These are phyloP conservation scores for Phrixothrix hirtus DNA, from an alignment of 2,888 invertebrate species.

Conservation along the genomic window DNA sequence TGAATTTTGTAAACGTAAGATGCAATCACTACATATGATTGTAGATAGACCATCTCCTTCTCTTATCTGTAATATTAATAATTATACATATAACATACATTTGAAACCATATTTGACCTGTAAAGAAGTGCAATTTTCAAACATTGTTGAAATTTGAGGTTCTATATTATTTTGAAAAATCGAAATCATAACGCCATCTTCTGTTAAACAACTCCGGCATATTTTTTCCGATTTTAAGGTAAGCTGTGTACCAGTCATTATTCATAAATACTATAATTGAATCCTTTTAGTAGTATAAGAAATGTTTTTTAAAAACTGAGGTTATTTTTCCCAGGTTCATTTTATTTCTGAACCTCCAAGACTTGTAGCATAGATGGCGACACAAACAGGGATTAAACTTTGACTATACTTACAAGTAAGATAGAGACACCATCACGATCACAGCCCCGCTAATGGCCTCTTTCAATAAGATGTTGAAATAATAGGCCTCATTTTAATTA, in stretches of 20 bases:
- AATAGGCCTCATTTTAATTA: too few species aligned
- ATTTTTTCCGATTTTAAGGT: constrained; percentile 51
- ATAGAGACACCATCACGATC: too few species aligned
- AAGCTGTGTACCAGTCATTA: constrained; percentile 1
- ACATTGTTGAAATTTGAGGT: constrained; percentile 55
- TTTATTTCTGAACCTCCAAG: too few species aligned
- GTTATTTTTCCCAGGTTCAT: too few species aligned
- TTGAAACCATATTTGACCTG: constrained; percentile 54
- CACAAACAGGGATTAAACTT: too few species aligned
- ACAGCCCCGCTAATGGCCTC: too few species aligned
- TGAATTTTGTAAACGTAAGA: constrained; percentile 53
- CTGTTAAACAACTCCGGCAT: constrained; percentile 57
- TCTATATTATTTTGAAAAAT: constrained; percentile 50
- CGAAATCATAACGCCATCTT: constrained; percentile 51
- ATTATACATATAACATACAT: neutral
- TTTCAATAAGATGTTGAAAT: too few species aligned
- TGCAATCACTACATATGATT: constrained; percentile 58
- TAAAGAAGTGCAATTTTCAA: constrained; percentile 57
- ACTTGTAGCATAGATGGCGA: too few species aligned
- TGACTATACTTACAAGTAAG: too few species aligned
- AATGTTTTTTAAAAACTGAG: too few species aligned
- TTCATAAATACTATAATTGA: too few species aligned
- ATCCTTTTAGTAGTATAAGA: too few species aligned
- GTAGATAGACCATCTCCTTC: constrained; percentile 57
- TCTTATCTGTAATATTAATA: constrained; percentile 27